Evolutionary conservation across 2,888 invertebrate genomes (phyloP).

Genomic region (Morinoia aosen): DNA sequence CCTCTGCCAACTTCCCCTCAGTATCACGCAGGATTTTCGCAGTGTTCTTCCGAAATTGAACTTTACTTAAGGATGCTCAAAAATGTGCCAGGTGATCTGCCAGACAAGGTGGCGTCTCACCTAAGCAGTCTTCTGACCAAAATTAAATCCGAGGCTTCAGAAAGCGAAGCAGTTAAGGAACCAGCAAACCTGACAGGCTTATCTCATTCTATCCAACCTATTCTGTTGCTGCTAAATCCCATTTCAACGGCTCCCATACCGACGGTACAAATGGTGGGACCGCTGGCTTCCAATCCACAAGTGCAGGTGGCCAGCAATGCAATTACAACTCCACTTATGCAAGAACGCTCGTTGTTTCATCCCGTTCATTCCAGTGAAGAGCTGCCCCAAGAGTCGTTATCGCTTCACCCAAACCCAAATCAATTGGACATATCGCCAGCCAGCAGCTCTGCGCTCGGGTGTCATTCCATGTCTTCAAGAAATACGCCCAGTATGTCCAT

Average conservation of each 20-base stretch:
- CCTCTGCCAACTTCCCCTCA: not conserved
- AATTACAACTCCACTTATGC: not conserved
- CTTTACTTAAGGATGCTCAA: constrained; percentile 14
- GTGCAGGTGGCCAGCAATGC: not conserved
- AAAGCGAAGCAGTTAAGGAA: not conserved
- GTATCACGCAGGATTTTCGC: constrained; percentile 21
- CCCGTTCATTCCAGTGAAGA: not conserved
- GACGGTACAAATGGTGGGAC: constrained; percentile 5
- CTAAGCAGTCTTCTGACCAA: not conserved
- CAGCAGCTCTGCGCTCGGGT: not conserved
- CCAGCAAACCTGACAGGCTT: not conserved
- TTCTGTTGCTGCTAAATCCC: not conserved
- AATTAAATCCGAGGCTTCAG: not conserved
- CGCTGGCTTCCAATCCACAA: not conserved
- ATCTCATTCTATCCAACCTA: constrained; percentile 9
- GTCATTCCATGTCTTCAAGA: not conserved
- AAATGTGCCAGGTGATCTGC: constrained; percentile 19
- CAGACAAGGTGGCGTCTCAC: constrained; percentile 36
- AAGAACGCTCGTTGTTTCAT: not conserved
- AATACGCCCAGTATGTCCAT: not conserved
- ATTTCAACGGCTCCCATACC: constrained; percentile 4
- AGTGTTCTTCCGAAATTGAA: constrained; percentile 34
- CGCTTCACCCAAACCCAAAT: not conserved
- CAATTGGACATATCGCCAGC: not conserved
- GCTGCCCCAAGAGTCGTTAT: not conserved